Base-by-base conservation (phyloP, 2,888 invertebrate species). In the Luperina testacea region DNA sequence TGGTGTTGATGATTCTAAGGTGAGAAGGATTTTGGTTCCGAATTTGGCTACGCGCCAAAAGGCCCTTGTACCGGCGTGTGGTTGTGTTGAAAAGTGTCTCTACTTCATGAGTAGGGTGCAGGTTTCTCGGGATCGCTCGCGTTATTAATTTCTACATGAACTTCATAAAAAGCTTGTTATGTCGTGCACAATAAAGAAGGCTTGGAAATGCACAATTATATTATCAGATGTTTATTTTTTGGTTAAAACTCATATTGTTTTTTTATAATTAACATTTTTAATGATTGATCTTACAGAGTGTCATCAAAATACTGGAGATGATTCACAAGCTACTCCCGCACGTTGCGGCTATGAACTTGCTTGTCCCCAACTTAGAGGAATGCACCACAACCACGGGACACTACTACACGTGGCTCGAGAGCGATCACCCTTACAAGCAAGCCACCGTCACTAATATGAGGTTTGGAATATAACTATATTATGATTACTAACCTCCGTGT, bases 341-440 rank as follows among this genome's bases (percentile, higher is more conserved):
- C 88, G 98, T 99, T 8, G 98, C 99, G 0, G 98, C 98, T 0
- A 96, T 99, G 88, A 99, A 99, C 96, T 97, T 98, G 79, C 93
- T 98, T 51, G 90, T 95, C 45, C 95, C 96, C 0, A 88, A 81
- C 13, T 80, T 89, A 1, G 94, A 96, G 77, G 95, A 94, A 57
- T 84, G 91, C 38, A 90, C 91, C 27, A 92, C 94, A 72, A 99
- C 98, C 48, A 98, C 99, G 2, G 98, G 98, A 81, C 98, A 98
- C 91, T 98, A 98, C 95, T 99, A 99, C 93, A 98, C 99, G 8
- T 98, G 99, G 97, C 98, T 99, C 1, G 99, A 99, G 95, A 99
- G 99, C 93, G 99, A 99, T 64, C 99, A 99, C 97, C 99, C 99
- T 0, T 99, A 99, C 95, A 98, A 98, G 94, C 98, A 99, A 64